A percentile compares a stretch with the other conserved stretches of the same genome.
Evolutionary conservation across 2,797 vertebrate species (phyloP).

Genomic region (Helostoma temminkii): DNA sequence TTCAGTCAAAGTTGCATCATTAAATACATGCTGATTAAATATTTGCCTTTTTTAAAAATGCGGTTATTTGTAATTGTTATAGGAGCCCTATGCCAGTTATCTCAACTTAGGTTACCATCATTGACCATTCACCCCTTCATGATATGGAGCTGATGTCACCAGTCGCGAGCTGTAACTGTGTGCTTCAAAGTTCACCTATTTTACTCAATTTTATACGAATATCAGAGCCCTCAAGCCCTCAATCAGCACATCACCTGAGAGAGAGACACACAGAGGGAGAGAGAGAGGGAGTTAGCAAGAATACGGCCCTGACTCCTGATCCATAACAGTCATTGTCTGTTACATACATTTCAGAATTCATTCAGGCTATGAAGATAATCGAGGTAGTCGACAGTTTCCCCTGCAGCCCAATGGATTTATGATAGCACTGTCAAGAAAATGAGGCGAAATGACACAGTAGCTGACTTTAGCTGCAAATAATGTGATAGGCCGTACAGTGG

Average conservation of each 20-base stretch:
- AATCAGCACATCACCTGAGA: slow-evolving; percentile 77
- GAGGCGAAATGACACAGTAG: slow-evolving; percentile 99
- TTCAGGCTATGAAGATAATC: slow-evolving; percentile 99
- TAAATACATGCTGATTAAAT: not conserved
- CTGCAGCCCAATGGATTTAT: slow-evolving; percentile 99
- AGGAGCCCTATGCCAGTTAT: not conserved
- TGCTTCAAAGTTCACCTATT: slow-evolving; percentile 90
- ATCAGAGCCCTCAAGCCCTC: slow-evolving; percentile 84
- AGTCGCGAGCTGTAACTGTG: slow-evolving; percentile 71
- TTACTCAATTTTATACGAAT: slow-evolving; percentile 91
- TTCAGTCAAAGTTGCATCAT: not conserved
- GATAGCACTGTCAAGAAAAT: slow-evolving; percentile 99
- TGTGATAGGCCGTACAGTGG: slow-evolving; percentile 99
- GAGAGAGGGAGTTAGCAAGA: slow-evolving; percentile 68
- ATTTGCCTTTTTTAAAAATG: not conserved
- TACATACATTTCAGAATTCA: slow-evolving; percentile 99
- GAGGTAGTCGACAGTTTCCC: slow-evolving; percentile 99
- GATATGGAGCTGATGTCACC: slow-evolving; percentile 52
- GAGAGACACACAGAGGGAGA: slow-evolving; percentile 57
- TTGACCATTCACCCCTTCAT: slow-evolving; percentile 21
- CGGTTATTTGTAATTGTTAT: not conserved
- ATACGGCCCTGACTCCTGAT: slow-evolving; percentile 96
- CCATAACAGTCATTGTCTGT: slow-evolving; percentile 99
- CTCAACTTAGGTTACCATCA: not conserved
- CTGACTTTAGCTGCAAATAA: slow-evolving; percentile 99